These are phyloP conservation scores for Meta bourneti DNA, from an alignment of 2,888 invertebrate species.

Conservation along the genomic window DNA sequence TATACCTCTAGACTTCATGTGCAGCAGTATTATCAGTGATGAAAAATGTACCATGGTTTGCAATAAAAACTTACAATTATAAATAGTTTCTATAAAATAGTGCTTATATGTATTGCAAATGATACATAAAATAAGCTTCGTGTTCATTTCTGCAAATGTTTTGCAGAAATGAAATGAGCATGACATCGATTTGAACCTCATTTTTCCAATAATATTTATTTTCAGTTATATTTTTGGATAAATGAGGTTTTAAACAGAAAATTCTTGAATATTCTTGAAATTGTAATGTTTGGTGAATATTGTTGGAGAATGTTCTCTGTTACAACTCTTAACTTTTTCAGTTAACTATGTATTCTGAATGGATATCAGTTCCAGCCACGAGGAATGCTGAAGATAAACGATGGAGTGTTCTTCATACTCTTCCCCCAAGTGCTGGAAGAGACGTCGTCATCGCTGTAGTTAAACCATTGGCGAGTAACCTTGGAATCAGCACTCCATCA, in stretches of 20 bases:
- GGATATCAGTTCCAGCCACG: conserved; percentile 81
- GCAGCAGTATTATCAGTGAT: too few species aligned
- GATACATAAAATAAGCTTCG: too few species aligned
- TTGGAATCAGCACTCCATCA: conserved; percentile 84
- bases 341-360: conserved; percentile 81
- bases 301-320: neutral
- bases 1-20: too few species aligned
- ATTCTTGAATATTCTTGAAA: neutral
- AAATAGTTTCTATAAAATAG: neutral
- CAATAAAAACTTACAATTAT: neutral
- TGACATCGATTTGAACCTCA: neutral
- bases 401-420: conserved; percentile 87
- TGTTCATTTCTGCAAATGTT: neutral
- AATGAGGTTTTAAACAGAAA: too few species aligned
- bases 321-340: neutral
- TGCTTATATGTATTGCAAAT: too few species aligned
- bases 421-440: conserved; percentile 87
- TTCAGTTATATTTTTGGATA: neutral
- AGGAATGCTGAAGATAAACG: conserved; percentile 81
- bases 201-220: neutral
- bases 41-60: too few species aligned
- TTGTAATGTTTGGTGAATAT: neutral
- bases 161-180: neutral
- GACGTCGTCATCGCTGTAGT: conserved; percentile 91
- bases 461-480: conserved; percentile 85